Evolutionary conservation across 1,140 invertebrate genomes (phyloP).

Genomic region (Magallana ariakensis): DNA sequence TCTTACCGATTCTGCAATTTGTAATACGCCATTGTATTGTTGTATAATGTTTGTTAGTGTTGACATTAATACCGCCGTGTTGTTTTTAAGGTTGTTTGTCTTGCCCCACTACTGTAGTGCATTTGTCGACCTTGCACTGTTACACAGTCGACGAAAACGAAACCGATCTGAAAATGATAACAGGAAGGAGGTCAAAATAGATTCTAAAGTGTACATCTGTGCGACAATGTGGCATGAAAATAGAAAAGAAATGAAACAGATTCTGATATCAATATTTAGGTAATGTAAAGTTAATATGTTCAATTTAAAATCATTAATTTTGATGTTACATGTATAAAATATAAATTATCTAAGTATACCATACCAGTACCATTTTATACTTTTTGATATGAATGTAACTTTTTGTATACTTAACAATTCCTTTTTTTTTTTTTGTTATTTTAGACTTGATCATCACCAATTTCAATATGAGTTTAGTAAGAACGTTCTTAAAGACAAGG

Average conservation of each 20-base stretch:
- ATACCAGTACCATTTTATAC: too few relatives aligned
- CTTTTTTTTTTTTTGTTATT: not conserved
- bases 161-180: not conserved
- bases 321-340: too few relatives aligned
- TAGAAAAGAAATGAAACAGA: constrained; percentile 73
- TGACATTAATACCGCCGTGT: not conserved
- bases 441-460: constrained; percentile 93
- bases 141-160: constrained; percentile 86
- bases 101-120: constrained; percentile 95
- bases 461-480: constrained; percentile 92
- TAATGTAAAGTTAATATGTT: not conserved
- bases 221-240: constrained; percentile 98
- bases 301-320: too few relatives aligned
- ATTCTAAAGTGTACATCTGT: constrained; percentile 70
- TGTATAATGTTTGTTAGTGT: too few relatives aligned
- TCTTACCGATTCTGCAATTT: too few relatives aligned
- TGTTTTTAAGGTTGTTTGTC: constrained; percentile 86
- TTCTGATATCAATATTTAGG: constrained; percentile 73
- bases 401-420: too few relatives aligned
- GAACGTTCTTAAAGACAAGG: constrained; percentile 90
- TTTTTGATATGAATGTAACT: too few relatives aligned
- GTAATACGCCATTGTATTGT: not conserved
- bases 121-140: constrained; percentile 96
- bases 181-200: constrained; percentile 37
- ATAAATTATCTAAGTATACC: too few relatives aligned